Conservation (phyloP, 2,113 vertebrate species). For the Galeopterus variegatus region DNA sequence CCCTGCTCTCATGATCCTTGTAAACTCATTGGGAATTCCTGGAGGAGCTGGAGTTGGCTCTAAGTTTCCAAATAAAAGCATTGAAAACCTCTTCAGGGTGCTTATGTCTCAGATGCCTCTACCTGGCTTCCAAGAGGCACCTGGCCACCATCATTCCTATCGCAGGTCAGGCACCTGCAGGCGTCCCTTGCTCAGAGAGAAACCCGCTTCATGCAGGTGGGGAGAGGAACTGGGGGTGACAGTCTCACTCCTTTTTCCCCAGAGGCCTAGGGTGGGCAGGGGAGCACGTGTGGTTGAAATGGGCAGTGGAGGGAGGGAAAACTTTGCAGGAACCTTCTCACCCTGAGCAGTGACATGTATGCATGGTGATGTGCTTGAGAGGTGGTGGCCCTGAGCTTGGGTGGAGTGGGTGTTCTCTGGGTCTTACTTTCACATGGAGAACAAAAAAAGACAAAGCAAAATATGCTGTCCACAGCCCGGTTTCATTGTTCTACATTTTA, state of each 20-base stretch:
- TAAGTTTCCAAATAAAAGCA: slow-evolving; percentile 55
- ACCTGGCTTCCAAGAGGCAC: background rate
- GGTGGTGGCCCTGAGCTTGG: rapidly evolving
- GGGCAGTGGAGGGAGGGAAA: rapidly evolving
- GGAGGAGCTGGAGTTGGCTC: background rate
- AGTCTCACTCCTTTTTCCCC: background rate
- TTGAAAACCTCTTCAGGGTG: background rate
- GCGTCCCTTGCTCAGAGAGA: background rate
- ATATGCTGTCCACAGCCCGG: background rate
- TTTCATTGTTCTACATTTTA: slow-evolving; percentile 7
- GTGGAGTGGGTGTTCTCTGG: background rate
- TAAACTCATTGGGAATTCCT: background rate
- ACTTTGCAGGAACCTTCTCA: background rate
- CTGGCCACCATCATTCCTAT: background rate
- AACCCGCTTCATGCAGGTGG: background rate
- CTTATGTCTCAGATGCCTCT: background rate
- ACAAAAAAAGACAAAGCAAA: background rate
- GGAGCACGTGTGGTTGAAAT: rapidly evolving
- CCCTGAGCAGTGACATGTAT: rapidly evolving
- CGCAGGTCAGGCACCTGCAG: background rate
- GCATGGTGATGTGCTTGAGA: background rate
- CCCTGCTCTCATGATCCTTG: background rate
- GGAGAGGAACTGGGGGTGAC: background rate
- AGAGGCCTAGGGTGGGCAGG: background rate
- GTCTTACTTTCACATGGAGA: background rate